Base-by-base conservation (phyloP, 2,888 invertebrate species). In the Drosophila testacea region DNA sequence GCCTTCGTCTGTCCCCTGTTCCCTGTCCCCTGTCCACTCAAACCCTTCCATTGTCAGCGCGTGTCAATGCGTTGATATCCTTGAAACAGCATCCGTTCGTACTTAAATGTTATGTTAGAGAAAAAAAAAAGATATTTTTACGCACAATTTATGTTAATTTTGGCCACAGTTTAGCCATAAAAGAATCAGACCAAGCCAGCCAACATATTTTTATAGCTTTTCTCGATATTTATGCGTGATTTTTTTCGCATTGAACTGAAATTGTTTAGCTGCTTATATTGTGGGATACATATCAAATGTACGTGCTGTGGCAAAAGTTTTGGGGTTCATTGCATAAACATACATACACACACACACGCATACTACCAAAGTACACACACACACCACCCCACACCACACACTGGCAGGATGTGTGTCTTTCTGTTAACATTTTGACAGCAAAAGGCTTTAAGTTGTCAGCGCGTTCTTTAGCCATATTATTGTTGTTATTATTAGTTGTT, bases 401-500 rank as follows among this genome's bases (percentile, higher is more conserved):
- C 36, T 16, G 9, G n/a, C 27, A 10, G 55, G 4, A 56, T 56
- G 34, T 56, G 55, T 56, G 44, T 32, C 41, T 27, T 27, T 22
- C 59, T 50, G 72, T 48, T 66, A 46, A 38, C 57, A 73, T 84
- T 84, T 82, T 84, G 84, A 84, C 84, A 83, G 87, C 68, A 62
- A 71, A 71, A 70, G 84, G 87, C 84, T 83, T 84, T 80, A 83
- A 84, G 87, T 82, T 87, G 84, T 84, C 87, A 82, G 77, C 69
- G 80, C 87, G 76, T 80, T 80, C 81, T 87, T 81, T 60, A 69
- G 71, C 71, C 73, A 74, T 81, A 67, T 75, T 67, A 70, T 69
- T 77, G 68, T 46, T 55, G 55, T 51, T 65, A 42, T 46, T 34
- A 28, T 55, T 64, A 38, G 64, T 16, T 38, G 38, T 22, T 34